phyloP scores from a whole-genome alignment of 2,797 vertebrate species.

The Pantherophis alleghaniensis region DNA sequence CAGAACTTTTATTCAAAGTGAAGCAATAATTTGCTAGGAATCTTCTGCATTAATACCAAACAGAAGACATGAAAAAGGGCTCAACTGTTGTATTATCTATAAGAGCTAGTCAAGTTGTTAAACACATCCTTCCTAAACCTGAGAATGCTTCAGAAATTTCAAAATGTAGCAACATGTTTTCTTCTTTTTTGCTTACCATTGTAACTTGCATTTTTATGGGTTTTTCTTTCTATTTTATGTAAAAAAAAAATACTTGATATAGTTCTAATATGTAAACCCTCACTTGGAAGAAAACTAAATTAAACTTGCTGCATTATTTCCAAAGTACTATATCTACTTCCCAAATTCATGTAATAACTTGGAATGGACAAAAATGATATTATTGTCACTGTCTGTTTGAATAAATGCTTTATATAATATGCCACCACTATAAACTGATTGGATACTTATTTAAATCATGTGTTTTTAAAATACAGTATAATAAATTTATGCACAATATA shows the following conservation, averaged over 20 bases:
- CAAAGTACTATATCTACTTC: neutral
- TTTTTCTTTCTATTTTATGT: neutral
- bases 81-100: neutral
- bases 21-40: neutral
- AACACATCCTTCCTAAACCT: neutral
- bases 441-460: neutral
- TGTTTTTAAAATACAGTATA: neutral
- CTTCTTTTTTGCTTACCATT: neutral
- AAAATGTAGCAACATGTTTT: neutral
- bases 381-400: neutral
- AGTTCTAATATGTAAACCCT: neutral
- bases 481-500: neutral
- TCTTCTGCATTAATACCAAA: neutral
- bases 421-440: neutral
- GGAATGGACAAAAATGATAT: neutral
- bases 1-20: neutral
- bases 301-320: neutral
- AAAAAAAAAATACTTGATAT: neutral
- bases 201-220: neutral
- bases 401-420: neutral
- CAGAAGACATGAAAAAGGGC: neutral
- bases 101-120: neutral
- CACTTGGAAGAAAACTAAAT: neutral
- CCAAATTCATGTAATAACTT: neutral
- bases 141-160: neutral